phyloP scores from a whole-genome alignment of 2,797 vertebrate species.

The Eleutherodactylus coqui region DNA sequence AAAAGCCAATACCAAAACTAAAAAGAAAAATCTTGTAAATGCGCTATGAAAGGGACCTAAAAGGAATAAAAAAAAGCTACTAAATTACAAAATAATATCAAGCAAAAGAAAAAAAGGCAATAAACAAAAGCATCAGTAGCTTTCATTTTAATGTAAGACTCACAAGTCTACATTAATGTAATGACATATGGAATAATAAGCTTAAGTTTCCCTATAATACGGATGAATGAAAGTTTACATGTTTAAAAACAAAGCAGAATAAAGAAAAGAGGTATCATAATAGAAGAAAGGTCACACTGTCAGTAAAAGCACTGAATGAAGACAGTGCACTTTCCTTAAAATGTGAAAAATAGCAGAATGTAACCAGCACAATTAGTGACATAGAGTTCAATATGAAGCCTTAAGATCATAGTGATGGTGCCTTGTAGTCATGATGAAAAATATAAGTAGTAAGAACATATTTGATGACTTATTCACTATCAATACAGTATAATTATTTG shows the following conservation, averaged over 20 bases:
- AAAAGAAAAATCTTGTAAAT: not conserved
- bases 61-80: not conserved
- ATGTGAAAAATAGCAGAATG: not conserved
- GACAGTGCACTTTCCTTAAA: constrained; percentile 3
- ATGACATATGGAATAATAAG: not conserved
- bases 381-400: constrained; percentile 7
- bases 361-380: not conserved
- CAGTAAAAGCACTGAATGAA: not conserved
- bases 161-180: not conserved
- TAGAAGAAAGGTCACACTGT: not conserved
- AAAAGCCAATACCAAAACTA: not conserved
- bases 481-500: not conserved
- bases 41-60: not conserved
- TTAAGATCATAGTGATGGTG: not conserved
- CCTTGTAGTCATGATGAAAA: not conserved
- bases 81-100: not conserved
- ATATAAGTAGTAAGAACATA: not conserved
- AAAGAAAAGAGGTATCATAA: not conserved
- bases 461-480: not conserved
- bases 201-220: not conserved
- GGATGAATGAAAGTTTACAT: not conserved
- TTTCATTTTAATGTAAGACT: too few species aligned
- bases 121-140: not conserved
- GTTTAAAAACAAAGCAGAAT: not conserved
- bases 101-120: not conserved